Evolutionary conservation across 2,797 vertebrate genomes (phyloP), one percentile per base, ranked within the genome.

Genomic region (Streptopelia turtur): DNA sequence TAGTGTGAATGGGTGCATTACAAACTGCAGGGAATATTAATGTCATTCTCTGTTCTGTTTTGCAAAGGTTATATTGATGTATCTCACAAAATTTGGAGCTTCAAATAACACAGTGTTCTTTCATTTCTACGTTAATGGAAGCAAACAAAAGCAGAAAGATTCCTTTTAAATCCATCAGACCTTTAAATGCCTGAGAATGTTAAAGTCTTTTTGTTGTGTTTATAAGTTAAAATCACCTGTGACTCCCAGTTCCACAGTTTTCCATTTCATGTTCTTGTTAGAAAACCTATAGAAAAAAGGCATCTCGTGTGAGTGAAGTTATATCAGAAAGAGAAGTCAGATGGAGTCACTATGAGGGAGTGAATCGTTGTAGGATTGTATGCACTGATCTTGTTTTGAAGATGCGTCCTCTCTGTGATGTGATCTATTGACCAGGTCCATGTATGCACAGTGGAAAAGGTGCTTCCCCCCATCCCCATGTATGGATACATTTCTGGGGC

Each of bases 301-400:
- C 8, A 3, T 45, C 10, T 31, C 21, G 13, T 61, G 16, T 37
- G 53, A 28, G 10, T 28, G 6, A 47, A 57, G n/a, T 55, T 22
- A 24, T 4, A 57, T 13, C 33, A 79, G 60, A 23, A 45, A 33
- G 25, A 55, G 37, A 61, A 63, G 18, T 24, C 31, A 56, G 50
- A 9, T 4, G 2, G n/a, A 43, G 50, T 10, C 35, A 45, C 27
- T 9, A 27, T 0, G 1, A 22, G 6, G 13, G 65, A 10, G 2
- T 33, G 75, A 17, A 14, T 24, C 43, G 1, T 2, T 31, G 16
- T 11, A 79, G 66, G 28, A 28, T 7, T 57, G 15, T 45, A 53
- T 8, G n/a, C 12, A 1, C 35, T 52, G 59, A 22, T 25, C 27
- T 41, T 39, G 18, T 16, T 64, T 25, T 7, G 35, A 6, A 20